Evolutionary conservation across 2,888 invertebrate genomes (phyloP), one percentile per base, ranked within the genome.

Genomic region (Trichopria drosophilae): DNA sequence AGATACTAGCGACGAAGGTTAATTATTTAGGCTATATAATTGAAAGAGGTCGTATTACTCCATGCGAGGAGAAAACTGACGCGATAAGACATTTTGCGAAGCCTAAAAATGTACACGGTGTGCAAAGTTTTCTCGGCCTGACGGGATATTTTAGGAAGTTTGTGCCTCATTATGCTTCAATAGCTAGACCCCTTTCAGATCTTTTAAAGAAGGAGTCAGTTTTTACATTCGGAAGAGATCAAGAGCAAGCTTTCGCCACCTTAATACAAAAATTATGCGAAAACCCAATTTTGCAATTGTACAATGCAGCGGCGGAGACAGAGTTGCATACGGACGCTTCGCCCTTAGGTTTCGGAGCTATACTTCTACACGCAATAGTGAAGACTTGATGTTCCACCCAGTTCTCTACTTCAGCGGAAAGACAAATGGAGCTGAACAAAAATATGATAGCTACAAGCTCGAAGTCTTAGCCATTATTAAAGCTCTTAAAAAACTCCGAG

Each of bases 361-460:
- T 60, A 5, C 12, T 62, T 4, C 10, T 63, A 13, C 61, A 12
- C 49, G 52, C 26, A 47, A 50, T 20, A 15, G 23, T 10, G 43
- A 56, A 0, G 63, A 61, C 13, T 32, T 49, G 7, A 26, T 9
- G 3, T 42, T 57, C 3, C 60, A 63, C 24, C 63, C n/a, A n/a
- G n/a, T n/a, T n/a, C n/a, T n/a, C n/a, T n/a, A 46, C 23, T 55
- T 57, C 29, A 65, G 61, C 12, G 52, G 59, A 5, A 64, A 61
- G 20, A 61, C 62, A 2, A 51, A 58, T 2, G 32, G 49, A 3
- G 62, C 55, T 1, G 60, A 63, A 19, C 47, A 53, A 23, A 55
- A 57, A 31, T 64, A 60, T 34, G 24, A 54, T 9, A 62, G 62
- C 34, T 63, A 59, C 22, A 62, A 65, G 36, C 34, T 64, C 1